phyloP scores from a whole-genome alignment of 1,140 invertebrate species.

The Drosophila jambulina region DNA sequence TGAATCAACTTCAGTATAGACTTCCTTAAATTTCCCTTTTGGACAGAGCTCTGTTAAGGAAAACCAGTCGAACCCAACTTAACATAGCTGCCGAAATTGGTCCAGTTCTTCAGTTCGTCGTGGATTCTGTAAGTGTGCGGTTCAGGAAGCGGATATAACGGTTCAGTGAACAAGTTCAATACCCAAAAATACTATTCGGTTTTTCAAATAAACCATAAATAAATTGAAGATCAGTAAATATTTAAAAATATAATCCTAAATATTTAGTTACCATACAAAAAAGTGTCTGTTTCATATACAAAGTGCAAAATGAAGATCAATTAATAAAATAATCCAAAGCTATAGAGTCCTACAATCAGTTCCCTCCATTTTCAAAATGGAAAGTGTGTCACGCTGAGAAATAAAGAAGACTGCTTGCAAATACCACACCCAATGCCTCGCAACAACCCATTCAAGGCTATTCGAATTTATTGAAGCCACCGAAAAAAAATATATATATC shows the following conservation, averaged over 20 bases:
- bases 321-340: not conserved
- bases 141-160: constrained; percentile 30
- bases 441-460: not conserved
- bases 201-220: not conserved
- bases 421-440: constrained; percentile 37
- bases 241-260: not conserved
- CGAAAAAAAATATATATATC: constrained; percentile 13
- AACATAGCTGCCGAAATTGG: constrained; percentile 22
- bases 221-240: not conserved
- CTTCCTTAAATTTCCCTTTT: constrained; percentile 13
- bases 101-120: constrained; percentile 43
- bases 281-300: not conserved
- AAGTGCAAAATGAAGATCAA: constrained; percentile 1
- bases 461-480: constrained; percentile 26
- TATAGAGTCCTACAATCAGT: not conserved
- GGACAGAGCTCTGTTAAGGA: constrained; percentile 14
- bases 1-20: not conserved
- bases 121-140: constrained; percentile 52
- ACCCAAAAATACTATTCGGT: not conserved
- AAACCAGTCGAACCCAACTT: not conserved
- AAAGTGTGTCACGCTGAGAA: not conserved
- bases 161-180: not conserved
- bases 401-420: constrained; percentile 1
- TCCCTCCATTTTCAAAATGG: constrained; percentile 21
- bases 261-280: not conserved